Evolutionary conservation across 2,797 vertebrate genomes (phyloP).

Genomic region (Sebastes flavidus): DNA sequence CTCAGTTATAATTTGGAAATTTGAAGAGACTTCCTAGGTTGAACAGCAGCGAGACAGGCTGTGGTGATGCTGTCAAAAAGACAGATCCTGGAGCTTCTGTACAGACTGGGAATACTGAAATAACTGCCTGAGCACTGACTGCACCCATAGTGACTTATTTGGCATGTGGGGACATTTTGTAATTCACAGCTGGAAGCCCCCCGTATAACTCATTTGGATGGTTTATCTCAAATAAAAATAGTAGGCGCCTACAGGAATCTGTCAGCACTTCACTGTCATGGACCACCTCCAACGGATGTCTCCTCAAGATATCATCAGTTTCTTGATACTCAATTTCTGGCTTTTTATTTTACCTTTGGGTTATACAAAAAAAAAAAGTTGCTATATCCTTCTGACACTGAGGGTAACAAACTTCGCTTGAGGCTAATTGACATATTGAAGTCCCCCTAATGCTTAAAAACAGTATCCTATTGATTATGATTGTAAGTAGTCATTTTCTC

Average conservation of each 20-base stretch:
- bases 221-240: background rate
- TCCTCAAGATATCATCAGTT: background rate
- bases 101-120: slow-evolving; percentile 15
- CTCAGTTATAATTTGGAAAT: background rate
- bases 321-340: background rate
- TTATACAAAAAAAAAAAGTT: background rate
- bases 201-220: background rate
- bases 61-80: slow-evolving; percentile 6
- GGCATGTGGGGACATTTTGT: slow-evolving; percentile 2
- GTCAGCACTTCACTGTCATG: background rate
- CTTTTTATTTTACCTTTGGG: background rate
- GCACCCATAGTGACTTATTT: slow-evolving; percentile 1
- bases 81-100: slow-evolving; percentile 1
- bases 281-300: background rate
- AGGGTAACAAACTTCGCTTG: background rate
- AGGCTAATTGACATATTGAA: background rate
- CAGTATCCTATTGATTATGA: background rate
- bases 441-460: background rate
- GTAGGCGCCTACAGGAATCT: background rate
- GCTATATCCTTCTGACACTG: background rate
- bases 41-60: background rate
- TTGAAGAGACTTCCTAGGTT: background rate
- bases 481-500: background rate
- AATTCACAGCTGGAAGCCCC: background rate
- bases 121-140: background rate